Conservation (phyloP, 2,113 vertebrate species). For the Sphyrna mokarran region DNA sequence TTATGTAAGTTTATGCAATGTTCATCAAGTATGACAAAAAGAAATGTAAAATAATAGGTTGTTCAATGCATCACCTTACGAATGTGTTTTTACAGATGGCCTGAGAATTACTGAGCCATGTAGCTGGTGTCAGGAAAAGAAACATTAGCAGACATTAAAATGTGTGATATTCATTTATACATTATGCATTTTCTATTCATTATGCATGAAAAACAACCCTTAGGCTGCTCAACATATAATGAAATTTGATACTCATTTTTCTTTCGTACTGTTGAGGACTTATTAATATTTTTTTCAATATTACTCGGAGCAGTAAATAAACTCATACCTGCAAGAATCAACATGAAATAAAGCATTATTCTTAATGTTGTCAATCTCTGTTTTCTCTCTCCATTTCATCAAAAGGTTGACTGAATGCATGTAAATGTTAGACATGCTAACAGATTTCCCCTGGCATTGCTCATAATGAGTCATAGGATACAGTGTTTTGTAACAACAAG, state of each 20-base stretch:
- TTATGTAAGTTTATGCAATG: not conserved
- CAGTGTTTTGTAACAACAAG: not conserved
- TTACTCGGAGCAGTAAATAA: constrained; percentile 22
- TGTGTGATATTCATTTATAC: constrained; percentile 33
- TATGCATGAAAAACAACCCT: constrained; percentile 34
- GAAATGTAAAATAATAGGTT: constrained; percentile 29
- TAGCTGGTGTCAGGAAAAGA: constrained; percentile 21
- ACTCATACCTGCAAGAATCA: not conserved
- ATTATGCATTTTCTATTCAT: constrained; percentile 35
- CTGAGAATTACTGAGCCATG: constrained; percentile 4
- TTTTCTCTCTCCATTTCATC: not conserved
- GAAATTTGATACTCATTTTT: constrained; percentile 36
- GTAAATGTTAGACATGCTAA: not conserved
- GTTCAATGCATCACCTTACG: not conserved
- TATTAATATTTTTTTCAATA: constrained; percentile 7
- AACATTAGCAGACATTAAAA: constrained; percentile 30
- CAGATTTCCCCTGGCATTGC: not conserved
- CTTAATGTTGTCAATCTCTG: not conserved
- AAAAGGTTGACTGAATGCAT: not conserved
- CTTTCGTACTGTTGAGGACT: not conserved
- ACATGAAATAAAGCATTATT: not conserved
- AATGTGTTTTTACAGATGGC: constrained; percentile 9
- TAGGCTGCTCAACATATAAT: constrained; percentile 31
- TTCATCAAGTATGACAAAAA: not conserved
- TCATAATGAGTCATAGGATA: not conserved